A percentile compares a stretch with the other conserved stretches of the same genome.
Conservation (phyloP, 2,888 invertebrate genomes). For the Rambutsinella grinnellia region DNA sequence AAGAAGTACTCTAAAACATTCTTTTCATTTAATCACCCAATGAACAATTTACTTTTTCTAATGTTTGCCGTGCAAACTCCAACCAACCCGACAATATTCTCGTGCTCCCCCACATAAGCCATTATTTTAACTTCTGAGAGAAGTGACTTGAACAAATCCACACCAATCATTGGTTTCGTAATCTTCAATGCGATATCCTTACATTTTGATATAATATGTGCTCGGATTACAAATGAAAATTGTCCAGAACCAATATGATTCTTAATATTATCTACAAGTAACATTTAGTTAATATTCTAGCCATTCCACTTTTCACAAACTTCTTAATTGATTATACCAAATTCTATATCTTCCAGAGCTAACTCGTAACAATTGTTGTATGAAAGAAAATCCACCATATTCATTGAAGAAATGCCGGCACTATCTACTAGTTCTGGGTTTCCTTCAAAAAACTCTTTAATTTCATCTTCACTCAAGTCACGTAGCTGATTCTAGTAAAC, state of each 20-base stretch:
- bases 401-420: neutral
- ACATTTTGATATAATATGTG: too few relatives aligned
- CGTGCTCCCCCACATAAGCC: conserved; percentile 16
- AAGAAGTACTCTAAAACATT: too few relatives aligned
- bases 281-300: neutral
- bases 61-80: conserved; percentile 17
- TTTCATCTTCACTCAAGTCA: conserved; percentile 41
- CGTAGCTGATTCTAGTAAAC: conserved; percentile 22
- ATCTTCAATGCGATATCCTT: conserved; percentile 12
- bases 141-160: conserved; percentile 14
- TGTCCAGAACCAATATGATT: too few relatives aligned
- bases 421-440: conserved; percentile 27
- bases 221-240: too few relatives aligned
- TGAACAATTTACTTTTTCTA: neutral
- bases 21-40: too few relatives aligned
- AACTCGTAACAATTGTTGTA: too few relatives aligned
- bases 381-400: too few relatives aligned
- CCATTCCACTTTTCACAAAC: too few relatives aligned
- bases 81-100: conserved; percentile 15
- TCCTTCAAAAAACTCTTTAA: conserved; percentile 49
- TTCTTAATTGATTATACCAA: too few relatives aligned
- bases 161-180: conserved; percentile 10
- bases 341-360: too few relatives aligned
- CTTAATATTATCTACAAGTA: neutral
- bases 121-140: conserved; percentile 19